These are phyloP conservation scores for Physocephala rufipes DNA, from an alignment of 2,888 invertebrate genomes.

Conservation along the genomic window DNA sequence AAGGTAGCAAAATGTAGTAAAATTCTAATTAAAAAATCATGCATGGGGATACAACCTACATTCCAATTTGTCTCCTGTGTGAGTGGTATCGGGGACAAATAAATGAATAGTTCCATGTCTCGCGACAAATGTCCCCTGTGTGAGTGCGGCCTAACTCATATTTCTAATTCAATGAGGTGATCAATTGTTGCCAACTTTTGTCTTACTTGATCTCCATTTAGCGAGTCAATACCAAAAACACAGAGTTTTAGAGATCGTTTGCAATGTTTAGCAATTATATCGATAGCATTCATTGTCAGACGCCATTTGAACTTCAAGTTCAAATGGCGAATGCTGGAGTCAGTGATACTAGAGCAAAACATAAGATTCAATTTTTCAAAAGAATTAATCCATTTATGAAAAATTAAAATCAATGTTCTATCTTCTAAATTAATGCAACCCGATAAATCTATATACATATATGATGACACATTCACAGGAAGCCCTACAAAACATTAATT, in stretches of 20 bases:
- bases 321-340: conserved; percentile 46
- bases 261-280: conserved; percentile 46
- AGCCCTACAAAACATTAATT: conserved; percentile 46
- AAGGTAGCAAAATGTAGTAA: no score
- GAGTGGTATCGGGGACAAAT: no score
- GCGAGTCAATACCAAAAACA: conserved; percentile 50
- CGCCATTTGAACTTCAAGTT: conserved; percentile 45
- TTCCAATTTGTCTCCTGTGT: no score
- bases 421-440: conserved; percentile 52
- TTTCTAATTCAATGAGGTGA: no score
- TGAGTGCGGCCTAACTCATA: no score
- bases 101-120: no score
- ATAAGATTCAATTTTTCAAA: conserved; percentile 51
- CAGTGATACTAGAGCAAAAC: conserved; percentile 53
- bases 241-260: conserved; percentile 49
- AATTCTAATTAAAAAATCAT: no score
- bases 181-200: conserved; percentile 43
- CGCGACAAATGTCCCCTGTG: no score
- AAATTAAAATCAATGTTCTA: conserved; percentile 45
- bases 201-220: conserved; percentile 47
- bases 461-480: conserved; percentile 44
- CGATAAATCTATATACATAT: conserved; percentile 50
- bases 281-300: conserved; percentile 48
- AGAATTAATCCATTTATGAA: conserved; percentile 50
- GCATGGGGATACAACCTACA: no score